Evolutionary conservation across 2,797 vertebrate genomes (phyloP).

Genomic region (Enteromius trimaculatus): DNA sequence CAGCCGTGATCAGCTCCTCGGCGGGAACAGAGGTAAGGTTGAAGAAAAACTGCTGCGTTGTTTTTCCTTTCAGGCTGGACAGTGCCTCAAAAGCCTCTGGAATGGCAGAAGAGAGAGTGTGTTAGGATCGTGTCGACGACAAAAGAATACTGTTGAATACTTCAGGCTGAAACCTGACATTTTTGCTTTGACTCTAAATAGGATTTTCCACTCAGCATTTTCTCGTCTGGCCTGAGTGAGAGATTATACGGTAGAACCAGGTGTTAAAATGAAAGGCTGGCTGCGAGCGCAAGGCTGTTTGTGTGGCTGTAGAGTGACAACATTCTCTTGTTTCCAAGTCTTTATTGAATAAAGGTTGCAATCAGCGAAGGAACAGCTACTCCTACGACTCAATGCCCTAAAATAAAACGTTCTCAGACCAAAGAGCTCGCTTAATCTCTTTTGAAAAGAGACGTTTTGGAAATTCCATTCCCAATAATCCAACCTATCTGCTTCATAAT

Average conservation of each 20-base stretch:
- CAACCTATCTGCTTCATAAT: conserved; percentile 78
- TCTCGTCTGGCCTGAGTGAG: conserved; percentile 43
- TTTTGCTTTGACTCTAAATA: conserved; percentile 20
- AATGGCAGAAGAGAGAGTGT: conserved; percentile 51
- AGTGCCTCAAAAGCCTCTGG: conserved; percentile 93
- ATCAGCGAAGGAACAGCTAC: conserved; percentile 65
- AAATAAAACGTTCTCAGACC: conserved; percentile 78
- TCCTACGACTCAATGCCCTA: conserved; percentile 73
- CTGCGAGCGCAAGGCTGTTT: conserved; percentile 43
- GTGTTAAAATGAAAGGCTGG: conserved; percentile 59
- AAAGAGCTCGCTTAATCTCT: conserved; percentile 71
- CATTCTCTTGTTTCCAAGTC: conserved; percentile 51
- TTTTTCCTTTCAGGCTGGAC: conserved; percentile 88
- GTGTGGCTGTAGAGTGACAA: conserved; percentile 46
- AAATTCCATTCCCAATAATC: conserved; percentile 82
- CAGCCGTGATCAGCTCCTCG: conserved; percentile 92
- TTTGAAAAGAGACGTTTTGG: conserved; percentile 80
- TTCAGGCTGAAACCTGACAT: conserved; percentile 39
- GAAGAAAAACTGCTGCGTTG: conserved; percentile 94
- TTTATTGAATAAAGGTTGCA: conserved; percentile 53
- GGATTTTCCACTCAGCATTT: conserved; percentile 44
- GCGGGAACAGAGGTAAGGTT: conserved; percentile 92
- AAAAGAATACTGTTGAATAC: conserved; percentile 21
- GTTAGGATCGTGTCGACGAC: not conserved
- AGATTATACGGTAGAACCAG: conserved; percentile 50